Evolutionary conservation across 2,113 vertebrate genomes (phyloP), one percentile per base, ranked within the genome.

Genomic region (Ursus arctos): DNA sequence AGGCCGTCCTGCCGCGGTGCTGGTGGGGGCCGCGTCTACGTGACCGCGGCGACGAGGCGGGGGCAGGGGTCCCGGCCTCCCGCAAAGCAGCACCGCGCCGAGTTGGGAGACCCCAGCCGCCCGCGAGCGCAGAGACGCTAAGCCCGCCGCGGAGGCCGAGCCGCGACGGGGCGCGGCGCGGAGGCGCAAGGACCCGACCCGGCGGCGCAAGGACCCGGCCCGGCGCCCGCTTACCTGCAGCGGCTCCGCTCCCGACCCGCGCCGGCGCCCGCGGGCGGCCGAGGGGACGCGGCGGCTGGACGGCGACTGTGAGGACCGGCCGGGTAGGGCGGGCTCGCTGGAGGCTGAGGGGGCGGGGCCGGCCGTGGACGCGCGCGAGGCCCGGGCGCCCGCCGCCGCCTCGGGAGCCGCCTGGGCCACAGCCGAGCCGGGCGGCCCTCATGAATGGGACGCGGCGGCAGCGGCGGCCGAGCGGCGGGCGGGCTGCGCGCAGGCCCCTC

Each of bases 391-490:
- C 65, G 96, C 92, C 80, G 94, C 97, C 87, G 91, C 81, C 90
- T 93, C 13, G 10, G 79, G 65, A 97, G 96, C 96, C 95, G 92
- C 97, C 86, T 43, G 92, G 96, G 96, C 97, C 96, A 86, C 98
- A 94, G 97, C 79, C 11, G 61, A 95, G 95, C 94, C 90, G 80
- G 80, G 43, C 80, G 80, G 95, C 95, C 92, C 96, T 97, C 98
- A 97, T 97, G 98, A 98, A 97, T 97, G 97, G 61, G 95, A 94
- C 86, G 69, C 93, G 63, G 97, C 97, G n/a, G 89, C 89, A 19
- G 95, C 76, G 1, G 80, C 18, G 55, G 90, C 24, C 67, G 18
- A 69, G 94, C 77, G 22, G 65, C 33, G 21, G 88, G 33, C 72
- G 2, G 74, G 59, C 28, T 74, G 76, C 36, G 61, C 79, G 14